A percentile compares a stretch with the other conserved stretches of the same genome.
Conservation (phyloP, 92 coral and sea anemone species). For the Anthopleura xanthogrammica region DNA sequence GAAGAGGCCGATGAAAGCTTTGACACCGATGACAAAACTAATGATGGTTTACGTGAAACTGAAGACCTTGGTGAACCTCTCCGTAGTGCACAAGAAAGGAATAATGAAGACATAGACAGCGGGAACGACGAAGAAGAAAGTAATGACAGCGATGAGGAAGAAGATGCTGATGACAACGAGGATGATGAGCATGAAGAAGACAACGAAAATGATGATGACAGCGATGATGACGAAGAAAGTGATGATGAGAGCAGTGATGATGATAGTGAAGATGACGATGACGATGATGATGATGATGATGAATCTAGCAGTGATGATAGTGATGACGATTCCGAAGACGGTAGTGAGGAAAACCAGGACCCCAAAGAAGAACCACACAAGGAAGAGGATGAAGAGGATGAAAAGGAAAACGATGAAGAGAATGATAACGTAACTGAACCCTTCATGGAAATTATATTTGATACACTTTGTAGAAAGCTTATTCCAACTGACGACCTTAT, state of each 20-base stretch:
- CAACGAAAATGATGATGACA: background rate
- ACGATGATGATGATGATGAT: too few relatives aligned
- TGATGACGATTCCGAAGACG: slow-evolving; percentile 2
- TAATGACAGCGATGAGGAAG: slow-evolving; percentile 5
- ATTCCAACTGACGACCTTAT: slow-evolving; percentile 54
- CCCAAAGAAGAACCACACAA: background rate
- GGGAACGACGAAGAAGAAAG: background rate
- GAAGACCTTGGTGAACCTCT: background rate
- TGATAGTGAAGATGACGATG: background rate
- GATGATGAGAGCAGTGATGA: background rate
- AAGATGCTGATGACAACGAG: background rate
- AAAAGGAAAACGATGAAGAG: slow-evolving; percentile 16
- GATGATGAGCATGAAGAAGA: slow-evolving; percentile 5
- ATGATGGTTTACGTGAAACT: background rate
- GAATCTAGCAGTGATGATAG: slow-evolving; percentile 10
- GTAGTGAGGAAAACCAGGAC: background rate
- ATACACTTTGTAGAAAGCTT: slow-evolving; percentile 55
- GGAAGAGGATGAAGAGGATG: slow-evolving; percentile 1
- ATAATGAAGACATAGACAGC: background rate
- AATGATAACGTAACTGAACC: slow-evolving; percentile 11
- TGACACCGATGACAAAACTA: background rate
- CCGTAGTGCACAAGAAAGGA: background rate
- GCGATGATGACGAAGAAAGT: background rate
- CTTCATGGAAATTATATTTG: slow-evolving; percentile 39
- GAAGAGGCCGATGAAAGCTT: background rate